These are phyloP conservation scores for Tupiocoris notatus DNA, from an alignment of 2,888 invertebrate species.

Conservation along the genomic window DNA sequence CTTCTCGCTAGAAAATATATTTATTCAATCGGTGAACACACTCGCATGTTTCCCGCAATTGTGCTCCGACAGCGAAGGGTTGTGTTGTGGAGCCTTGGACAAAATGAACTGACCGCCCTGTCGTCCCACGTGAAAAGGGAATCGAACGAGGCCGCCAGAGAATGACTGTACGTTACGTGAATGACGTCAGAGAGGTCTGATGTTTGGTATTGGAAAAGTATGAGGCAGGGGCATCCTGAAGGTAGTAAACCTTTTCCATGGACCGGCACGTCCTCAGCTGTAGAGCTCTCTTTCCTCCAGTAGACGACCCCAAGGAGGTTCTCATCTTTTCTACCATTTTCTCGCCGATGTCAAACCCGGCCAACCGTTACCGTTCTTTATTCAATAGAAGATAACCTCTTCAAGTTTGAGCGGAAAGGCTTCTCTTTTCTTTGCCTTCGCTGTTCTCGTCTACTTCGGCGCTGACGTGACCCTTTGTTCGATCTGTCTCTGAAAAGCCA, in stretches of 20 bases:
- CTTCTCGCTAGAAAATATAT: too few species aligned
- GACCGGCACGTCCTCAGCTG: slow-evolving; percentile 16
- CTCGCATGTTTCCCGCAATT: too few species aligned
- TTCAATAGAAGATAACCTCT: slow-evolving; percentile 36
- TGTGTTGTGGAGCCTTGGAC: too few species aligned
- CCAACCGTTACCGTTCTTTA: slow-evolving; percentile 31
- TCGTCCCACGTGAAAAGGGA: background rate
- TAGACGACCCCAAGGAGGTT: background rate
- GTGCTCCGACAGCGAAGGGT: too few species aligned
- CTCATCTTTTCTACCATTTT: slow-evolving; percentile 32
- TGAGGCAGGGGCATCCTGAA: slow-evolving; percentile 1
- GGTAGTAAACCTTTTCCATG: slow-evolving; percentile 34
- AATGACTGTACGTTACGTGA: background rate
- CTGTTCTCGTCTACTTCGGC: too few species aligned
- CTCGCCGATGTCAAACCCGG: slow-evolving; percentile 30
- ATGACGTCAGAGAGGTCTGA: background rate
- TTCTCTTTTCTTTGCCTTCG: background rate
- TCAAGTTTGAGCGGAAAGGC: slow-evolving; percentile 36
- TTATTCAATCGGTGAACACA: too few species aligned
- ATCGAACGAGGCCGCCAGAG: background rate
- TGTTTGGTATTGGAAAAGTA: background rate
- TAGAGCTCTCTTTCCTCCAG: background rate
- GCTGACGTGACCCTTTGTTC: background rate
- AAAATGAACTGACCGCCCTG: background rate
- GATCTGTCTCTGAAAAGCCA: background rate